These are phyloP conservation scores for Anableps anableps DNA, from an alignment of 2,797 vertebrate species.

Conservation along the genomic window DNA sequence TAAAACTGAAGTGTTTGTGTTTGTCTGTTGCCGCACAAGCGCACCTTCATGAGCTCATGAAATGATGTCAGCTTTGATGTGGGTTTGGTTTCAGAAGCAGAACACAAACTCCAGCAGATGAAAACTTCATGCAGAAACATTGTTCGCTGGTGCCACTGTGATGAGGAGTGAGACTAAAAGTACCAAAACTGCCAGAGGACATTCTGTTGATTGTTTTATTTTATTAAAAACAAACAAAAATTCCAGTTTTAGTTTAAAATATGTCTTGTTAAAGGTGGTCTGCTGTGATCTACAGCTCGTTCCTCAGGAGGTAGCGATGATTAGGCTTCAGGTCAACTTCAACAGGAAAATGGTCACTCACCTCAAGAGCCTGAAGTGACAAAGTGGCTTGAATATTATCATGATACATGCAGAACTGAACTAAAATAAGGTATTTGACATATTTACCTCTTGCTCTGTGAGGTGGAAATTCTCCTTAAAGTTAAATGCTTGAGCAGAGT, in stretches of 20 bases:
- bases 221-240: conserved; percentile 34
- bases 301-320: conserved; percentile 71
- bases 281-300: conserved; percentile 75
- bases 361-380: conserved; percentile 79
- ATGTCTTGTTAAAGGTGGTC: background rate
- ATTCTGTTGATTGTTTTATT: background rate
- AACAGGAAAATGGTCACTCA: conserved; percentile 89
- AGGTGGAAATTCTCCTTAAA: conserved; percentile 82
- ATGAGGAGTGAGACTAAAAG: conserved; percentile 11
- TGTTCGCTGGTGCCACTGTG: conserved; percentile 21
- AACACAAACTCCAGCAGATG: conserved; percentile 31
- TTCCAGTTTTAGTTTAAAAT: conserved; percentile 7
- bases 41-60: conserved; percentile 50
- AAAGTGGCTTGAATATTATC: background rate
- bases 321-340: conserved; percentile 84
- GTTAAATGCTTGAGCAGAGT: conserved; percentile 85
- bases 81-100: conserved; percentile 62
- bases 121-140: conserved; percentile 27
- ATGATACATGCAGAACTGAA: background rate
- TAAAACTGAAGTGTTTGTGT: conserved; percentile 32
- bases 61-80: conserved; percentile 70
- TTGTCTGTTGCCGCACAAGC: conserved; percentile 26
- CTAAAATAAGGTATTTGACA: rapidly evolving
- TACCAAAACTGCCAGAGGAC: conserved; percentile 9
- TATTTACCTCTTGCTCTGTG: conserved; percentile 83